Conservation (phyloP, 2,113 vertebrate species). For the Procavia capensis region DNA sequence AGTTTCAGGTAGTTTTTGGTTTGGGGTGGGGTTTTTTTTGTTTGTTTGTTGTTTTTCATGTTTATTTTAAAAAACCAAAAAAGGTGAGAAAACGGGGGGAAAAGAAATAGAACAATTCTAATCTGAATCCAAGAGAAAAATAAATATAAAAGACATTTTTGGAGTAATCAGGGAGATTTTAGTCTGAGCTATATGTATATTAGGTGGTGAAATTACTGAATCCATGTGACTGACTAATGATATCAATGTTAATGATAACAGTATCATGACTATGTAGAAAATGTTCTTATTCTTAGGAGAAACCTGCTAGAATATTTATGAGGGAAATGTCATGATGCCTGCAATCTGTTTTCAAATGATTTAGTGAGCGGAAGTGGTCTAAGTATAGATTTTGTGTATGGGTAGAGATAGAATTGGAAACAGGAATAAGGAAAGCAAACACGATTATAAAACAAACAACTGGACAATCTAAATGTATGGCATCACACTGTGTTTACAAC, state of each 20-base stretch:
- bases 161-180: background rate
- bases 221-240: background rate
- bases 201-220: background rate
- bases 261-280: background rate
- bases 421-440: background rate
- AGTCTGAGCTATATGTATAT: background rate
- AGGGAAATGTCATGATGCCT: background rate
- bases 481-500: background rate
- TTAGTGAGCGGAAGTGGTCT: background rate
- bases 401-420: background rate
- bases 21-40: no score
- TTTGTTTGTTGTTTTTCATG: no score
- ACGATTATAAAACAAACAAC: background rate
- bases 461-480: background rate
- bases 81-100: no score
- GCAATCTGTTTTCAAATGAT: background rate
- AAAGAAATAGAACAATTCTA: background rate
- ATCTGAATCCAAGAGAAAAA: background rate
- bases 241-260: background rate
- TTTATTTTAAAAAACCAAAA: background rate
- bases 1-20: no score
- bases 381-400: background rate
- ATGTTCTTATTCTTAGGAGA: background rate
- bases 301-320: background rate
- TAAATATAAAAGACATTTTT: background rate